Base-by-base conservation (phyloP, 2,797 vertebrate species). In the Rhyacichthys aspro region DNA sequence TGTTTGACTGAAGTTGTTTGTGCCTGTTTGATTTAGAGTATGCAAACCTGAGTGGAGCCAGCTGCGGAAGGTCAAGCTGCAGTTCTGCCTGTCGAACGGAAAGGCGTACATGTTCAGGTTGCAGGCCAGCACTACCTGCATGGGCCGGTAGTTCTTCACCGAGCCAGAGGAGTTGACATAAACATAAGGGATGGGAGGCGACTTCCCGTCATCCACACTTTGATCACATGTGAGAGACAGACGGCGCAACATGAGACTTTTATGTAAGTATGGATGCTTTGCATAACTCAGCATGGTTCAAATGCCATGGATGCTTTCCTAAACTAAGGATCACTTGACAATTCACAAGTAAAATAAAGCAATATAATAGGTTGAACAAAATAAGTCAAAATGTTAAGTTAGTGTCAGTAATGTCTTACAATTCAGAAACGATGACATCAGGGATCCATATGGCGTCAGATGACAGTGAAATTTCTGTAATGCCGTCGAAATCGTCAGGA, bases 31-130 rank as follows among this genome's bases (percentile, higher is more conserved):
- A 38, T 12, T 11, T 11, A 3, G 37, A 44, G 12, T 37, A 16
- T 9, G 60, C 76, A 55, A 71, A 96, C 94, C 94, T 88, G 95
- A 94, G 75, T 95, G 94, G 23, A 95, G 89, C 90, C 93, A 92
- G 76, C 94, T 95, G 55, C 86, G 92, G 82, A 95, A 95, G 61
- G 94, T 95, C 32, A 95, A 88, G 72, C 92, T 93, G 92, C 94
- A 95, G 79, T 94, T 96, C 86, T 95, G 95, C 86, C 89, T 89
- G 81, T 95, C 94, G 42, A 96, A 96, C 0, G 94, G 95, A 47
- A 96, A 96, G 43, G 94, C 89, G 0, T 93, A 95, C 59, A 94
- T 91, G 83, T 94, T 92, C 75, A 95, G 79, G 60, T 78, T 87
- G 69, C 95, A 95, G 11, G 94, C 91, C 17, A 94, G 87, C 36